Evolutionary conservation across 2,888 invertebrate genomes (phyloP), one percentile per base, ranked within the genome.

Genomic region (Phortica magna): DNA sequence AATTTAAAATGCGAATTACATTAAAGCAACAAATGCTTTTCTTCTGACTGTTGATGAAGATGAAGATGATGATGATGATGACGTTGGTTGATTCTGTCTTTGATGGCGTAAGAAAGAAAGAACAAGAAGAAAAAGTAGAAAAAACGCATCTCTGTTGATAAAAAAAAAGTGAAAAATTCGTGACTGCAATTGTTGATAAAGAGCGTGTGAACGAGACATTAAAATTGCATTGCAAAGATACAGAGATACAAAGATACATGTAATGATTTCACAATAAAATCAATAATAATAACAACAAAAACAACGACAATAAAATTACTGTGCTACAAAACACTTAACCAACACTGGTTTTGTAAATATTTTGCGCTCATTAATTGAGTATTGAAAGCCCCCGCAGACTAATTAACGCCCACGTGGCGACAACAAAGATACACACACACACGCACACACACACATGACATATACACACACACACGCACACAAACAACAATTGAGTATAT

Each of bases 131-230:
- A 43, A 17, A 53, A 42, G 39, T 43, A 53, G 17, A 19, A 42
- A 64, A 73, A 71, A 39, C 67, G 31, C 22, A 42, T 70, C 61
- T 43, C 42, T 39, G 68, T 65, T n/a, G 39, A 61, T 42, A 48
- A 76, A 59, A 87, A 85, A 87, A 81, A 90, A 90, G 90, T 88
- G 88, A 88, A 90, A 90, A 89, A 89, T 90, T 90, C 90, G 90
- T 90, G 90, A 90, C 90, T 90, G 89, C 88, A 90, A 90, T 90
- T 89, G 90, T 88, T 89, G 90, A 90, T 88, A 88, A 90, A 88
- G 87, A 90, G 48, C 48, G 64, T 64, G 64, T 64, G 64, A 64
- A 64, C 64, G 14, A 48, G 48, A 9, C 10, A 48, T 48, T 31
- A 31, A 31, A 31, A 31, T 31, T 31, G 83, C 83, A 83, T 85